Conservation (phyloP, 2,797 vertebrate genomes). For the Acanthurus leucopareius region DNA sequence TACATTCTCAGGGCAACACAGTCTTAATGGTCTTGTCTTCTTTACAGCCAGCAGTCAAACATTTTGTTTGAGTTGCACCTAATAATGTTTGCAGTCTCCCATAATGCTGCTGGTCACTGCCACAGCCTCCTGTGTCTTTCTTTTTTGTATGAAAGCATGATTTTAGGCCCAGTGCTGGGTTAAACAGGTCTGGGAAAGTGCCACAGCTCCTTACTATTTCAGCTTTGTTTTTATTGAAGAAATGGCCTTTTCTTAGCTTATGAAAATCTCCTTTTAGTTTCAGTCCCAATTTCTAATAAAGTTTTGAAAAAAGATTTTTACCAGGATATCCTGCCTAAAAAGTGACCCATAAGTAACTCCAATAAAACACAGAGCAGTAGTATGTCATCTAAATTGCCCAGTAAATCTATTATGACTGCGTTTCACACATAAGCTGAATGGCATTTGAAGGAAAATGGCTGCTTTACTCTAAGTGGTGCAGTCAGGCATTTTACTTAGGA, state of each 20-base stretch:
- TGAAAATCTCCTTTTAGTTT: neutral
- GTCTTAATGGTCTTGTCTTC: neutral
- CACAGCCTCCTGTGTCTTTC: neutral
- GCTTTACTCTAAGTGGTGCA: conserved; percentile 47
- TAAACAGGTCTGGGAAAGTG: neutral
- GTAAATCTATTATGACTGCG: conserved; percentile 37
- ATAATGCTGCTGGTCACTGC: too few species aligned
- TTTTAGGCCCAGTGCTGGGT: neutral
- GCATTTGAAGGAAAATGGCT: conserved; percentile 31
- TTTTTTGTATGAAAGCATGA: neutral
- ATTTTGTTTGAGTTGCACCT: conserved; percentile 7
- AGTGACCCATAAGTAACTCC: neutral
- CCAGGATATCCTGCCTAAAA: neutral
- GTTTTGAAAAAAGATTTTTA: neutral
- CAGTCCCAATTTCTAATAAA: neutral
- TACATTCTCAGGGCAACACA: neutral
- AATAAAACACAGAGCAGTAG: conserved; percentile 6
- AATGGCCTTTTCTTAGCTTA: neutral
- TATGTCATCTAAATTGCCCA: conserved; percentile 39
- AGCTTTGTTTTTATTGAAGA: neutral
- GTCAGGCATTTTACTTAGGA: conserved; percentile 44
- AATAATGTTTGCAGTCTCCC: too few species aligned
- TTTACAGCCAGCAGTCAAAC: neutral
- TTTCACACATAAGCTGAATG: conserved; percentile 22
- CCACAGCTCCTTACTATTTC: neutral